A percentile compares a stretch with the other conserved stretches of the same genome.
Conservation (phyloP, 2,113 vertebrate genomes). For the Daubentonia madagascariensis region DNA sequence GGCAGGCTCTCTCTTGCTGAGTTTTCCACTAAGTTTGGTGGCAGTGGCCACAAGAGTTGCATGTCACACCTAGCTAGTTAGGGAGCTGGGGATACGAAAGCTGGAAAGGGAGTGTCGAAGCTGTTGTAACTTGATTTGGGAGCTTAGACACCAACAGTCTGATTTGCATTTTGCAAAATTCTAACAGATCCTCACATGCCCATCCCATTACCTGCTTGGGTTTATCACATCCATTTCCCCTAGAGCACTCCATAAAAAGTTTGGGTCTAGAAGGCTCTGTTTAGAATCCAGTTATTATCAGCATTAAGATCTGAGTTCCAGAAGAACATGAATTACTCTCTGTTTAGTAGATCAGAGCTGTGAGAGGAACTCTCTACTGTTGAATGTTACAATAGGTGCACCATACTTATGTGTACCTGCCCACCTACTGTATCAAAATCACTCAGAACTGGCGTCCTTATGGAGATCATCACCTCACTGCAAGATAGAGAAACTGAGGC, state of each 20-base stretch:
- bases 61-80: too few species aligned
- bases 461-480: neutral
- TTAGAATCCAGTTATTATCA: neutral
- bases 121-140: constrained; percentile 51
- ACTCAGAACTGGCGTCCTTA: neutral
- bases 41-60: neutral
- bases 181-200: constrained; percentile 70
- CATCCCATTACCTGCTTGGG: neutral
- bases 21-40: neutral
- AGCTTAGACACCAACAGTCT: neutral
- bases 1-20: neutral
- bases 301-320: constrained; percentile 14
- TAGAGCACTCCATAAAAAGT: neutral
- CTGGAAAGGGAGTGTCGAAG: neutral
- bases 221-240: constrained; percentile 46
- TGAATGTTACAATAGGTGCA: neutral
- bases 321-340: constrained; percentile 26
- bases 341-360: neutral
- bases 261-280: constrained; percentile 35
- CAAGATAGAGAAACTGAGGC: neutral
- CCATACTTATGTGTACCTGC: neutral
- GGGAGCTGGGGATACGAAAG: neutral
- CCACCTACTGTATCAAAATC: neutral
- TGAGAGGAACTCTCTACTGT: neutral
- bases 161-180: constrained; percentile 63